Evolutionary conservation across 1,140 invertebrate genomes (phyloP).

Genomic region (Drosophila teissieri): DNA sequence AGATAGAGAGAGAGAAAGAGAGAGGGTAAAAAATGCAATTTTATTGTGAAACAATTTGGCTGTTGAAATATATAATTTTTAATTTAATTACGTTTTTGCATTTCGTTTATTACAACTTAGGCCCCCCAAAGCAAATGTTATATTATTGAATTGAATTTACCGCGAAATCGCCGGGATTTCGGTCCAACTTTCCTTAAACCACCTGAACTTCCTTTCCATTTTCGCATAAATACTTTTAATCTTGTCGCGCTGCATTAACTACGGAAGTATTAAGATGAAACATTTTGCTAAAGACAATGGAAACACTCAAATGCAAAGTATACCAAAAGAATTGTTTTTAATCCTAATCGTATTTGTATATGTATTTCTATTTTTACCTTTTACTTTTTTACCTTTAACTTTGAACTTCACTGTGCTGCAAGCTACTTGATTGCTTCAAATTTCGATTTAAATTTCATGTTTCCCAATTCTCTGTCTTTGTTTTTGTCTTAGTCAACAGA

Average conservation of each 20-base stretch:
- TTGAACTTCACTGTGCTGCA: constrained; percentile 16
- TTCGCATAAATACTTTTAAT: constrained; percentile 14
- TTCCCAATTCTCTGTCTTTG: constrained; percentile 16
- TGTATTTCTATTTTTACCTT: constrained; percentile 2
- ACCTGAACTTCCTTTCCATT: constrained; percentile 10
- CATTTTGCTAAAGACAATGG: constrained; percentile 31
- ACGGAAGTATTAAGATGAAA: constrained; percentile 46
- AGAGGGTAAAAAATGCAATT: constrained; percentile 72
- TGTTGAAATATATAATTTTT: constrained; percentile 72
- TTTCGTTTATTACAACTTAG: constrained; percentile 46
- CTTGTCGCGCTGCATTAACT: constrained; percentile 31
- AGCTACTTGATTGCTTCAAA: background rate
- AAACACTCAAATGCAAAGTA: constrained; percentile 45
- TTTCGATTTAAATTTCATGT: constrained; percentile 11
- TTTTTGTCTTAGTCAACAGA: constrained; percentile 25
- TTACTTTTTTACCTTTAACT: background rate
- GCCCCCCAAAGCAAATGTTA: constrained; percentile 31
- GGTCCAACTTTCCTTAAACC: constrained; percentile 11
- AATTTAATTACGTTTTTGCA: constrained; percentile 60
- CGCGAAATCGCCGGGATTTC: background rate
- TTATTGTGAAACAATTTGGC: constrained; percentile 80
- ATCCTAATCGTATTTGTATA: constrained; percentile 19
- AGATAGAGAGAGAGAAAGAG: background rate
- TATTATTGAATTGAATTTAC: constrained; percentile 42
- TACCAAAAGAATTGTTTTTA: constrained; percentile 44